A percentile compares a stretch with the other conserved stretches of the same genome.
Evolutionary conservation across 2,888 invertebrate genomes (phyloP).

Genomic region (Lissocephala sabroskyi): DNA sequence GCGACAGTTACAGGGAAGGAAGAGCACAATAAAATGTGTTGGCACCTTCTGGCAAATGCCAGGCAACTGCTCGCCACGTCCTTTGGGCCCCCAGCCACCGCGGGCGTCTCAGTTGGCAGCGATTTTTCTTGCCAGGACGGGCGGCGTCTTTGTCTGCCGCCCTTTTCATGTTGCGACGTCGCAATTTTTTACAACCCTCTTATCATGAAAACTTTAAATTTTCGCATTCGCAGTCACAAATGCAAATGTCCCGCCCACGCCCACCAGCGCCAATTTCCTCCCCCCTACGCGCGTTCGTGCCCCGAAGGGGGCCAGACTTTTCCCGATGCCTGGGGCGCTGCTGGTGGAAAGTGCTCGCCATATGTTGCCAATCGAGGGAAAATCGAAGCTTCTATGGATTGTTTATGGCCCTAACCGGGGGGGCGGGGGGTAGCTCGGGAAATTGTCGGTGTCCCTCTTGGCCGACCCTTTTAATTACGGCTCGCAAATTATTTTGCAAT

Average conservation of each 20-base stretch:
- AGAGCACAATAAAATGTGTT: constrained; percentile 56
- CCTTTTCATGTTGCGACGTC: constrained; percentile 42
- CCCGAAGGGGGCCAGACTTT: neutral
- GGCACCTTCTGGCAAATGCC: constrained; percentile 61
- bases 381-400: constrained; percentile 60
- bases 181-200: constrained; percentile 59
- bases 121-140: constrained; percentile 61
- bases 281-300: too few relatives aligned
- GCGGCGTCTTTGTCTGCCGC: constrained; percentile 52
- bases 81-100: too few relatives aligned
- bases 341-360: constrained; percentile 32
- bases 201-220: constrained; percentile 59
- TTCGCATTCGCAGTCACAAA: constrained; percentile 55
- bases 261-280: neutral
- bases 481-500: constrained; percentile 61
- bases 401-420: constrained; percentile 42
- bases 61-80: too few relatives aligned
- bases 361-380: constrained; percentile 63
- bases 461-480: constrained; percentile 55
- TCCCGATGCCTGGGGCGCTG: neutral
- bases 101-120: constrained; percentile 31
- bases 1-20: constrained; percentile 20
- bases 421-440: neutral
- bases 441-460: constrained; percentile 4
- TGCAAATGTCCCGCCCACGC: constrained; percentile 43